phyloP scores from a whole-genome alignment of 2,797 vertebrate genomes.

The Loriculus beryllinus region DNA sequence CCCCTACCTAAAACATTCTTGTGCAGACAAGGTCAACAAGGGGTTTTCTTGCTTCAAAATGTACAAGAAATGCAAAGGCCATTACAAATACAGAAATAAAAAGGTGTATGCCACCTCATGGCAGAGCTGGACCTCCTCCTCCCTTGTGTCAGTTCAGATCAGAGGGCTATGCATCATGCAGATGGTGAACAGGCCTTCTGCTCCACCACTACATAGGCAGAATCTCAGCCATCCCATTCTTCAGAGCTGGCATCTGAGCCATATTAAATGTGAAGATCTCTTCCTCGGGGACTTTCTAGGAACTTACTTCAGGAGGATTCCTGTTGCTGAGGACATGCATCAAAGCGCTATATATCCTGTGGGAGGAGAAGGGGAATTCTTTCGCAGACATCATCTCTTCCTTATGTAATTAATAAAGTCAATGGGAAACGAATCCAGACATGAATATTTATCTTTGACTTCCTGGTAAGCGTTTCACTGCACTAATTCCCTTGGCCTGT shows the following conservation, averaged over 20 bases:
- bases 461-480: slow-evolving; percentile 8
- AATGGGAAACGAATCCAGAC: slow-evolving; percentile 62
- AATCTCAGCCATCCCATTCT: background rate
- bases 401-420: slow-evolving; percentile 60
- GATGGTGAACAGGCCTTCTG: background rate
- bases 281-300: slow-evolving; percentile 55
- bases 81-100: background rate
- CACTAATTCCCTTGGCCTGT: slow-evolving; percentile 41
- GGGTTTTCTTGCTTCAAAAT: background rate
- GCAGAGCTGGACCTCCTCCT: background rate
- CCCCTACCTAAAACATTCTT: background rate
- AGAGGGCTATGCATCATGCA: background rate
- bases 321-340: slow-evolving; percentile 23
- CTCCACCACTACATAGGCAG: background rate
- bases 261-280: background rate
- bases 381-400: slow-evolving; percentile 49
- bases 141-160: background rate
- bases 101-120: background rate
- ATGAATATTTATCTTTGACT: slow-evolving; percentile 57
- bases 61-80: background rate
- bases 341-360: slow-evolving; percentile 41
- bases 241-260: background rate
- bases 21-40: background rate
- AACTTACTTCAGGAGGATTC: slow-evolving; percentile 46
- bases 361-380: slow-evolving; percentile 65